Base-by-base conservation (phyloP, 2,888 invertebrate genomes). In the Panopea generosa region DNA sequence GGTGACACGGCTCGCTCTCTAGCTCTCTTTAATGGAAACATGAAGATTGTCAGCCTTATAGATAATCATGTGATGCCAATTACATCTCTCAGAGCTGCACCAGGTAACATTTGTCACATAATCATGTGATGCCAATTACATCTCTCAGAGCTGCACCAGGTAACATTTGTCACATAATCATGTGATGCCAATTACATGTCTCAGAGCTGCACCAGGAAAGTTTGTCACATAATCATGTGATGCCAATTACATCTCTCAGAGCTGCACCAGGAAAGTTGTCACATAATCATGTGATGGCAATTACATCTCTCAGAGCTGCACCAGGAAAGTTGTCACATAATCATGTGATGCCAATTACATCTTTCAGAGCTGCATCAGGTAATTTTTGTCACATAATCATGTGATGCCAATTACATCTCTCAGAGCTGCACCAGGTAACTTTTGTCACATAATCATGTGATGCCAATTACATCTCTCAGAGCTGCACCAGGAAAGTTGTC, bases 1-100 rank as follows among this genome's bases (percentile, higher is more conserved):
- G 92, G 92, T 3, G 90, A 92, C 80, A 91, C 90, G n/a, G 92
- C 93, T 0, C 83, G 91, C 26, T 90, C 92, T 0, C 84, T 92
- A 56, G 93, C 93, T 24, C 81, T 92, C 33, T 81, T 90, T 50
- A 87, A 90, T 67, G 92, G 92, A 9, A 87, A 92, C 81, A 89
- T 90, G 78, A 92, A 92, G 82, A 90, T 93, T 18, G 92, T 92
- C 55, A 90, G 89, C 70, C 81, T 92, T 9, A 92, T 93, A 38
- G 92, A 93, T 72, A 91, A 92, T 72, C 87, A 91, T 68, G 75
- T 86, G 7, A 78, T 85, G 76, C 85, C 88, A 3, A 75, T 84
- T 33, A 81, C 82, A n/a, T 83, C 85, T 3, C 84, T 90, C 20
- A 66, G 90, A 29, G 75, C 90, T 38, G 90, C 90, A 55, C 79